Evolutionary conservation across 2,797 vertebrate genomes (phyloP).

Genomic region (Malurus leucopterus): DNA sequence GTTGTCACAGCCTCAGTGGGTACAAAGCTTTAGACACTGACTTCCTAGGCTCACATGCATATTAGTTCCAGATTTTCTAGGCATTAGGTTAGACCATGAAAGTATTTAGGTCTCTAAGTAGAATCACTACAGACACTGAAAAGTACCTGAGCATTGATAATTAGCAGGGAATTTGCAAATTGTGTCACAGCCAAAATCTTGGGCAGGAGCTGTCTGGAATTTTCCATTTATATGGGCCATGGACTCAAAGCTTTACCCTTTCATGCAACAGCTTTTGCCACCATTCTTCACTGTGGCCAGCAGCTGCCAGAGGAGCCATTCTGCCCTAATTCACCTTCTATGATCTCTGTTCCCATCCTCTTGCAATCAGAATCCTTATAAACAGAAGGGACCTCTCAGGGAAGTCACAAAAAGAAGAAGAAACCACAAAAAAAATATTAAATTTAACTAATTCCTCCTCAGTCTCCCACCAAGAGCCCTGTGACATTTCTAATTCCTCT

Average conservation of each 20-base stretch:
- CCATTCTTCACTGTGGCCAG: background rate
- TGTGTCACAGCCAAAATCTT: background rate
- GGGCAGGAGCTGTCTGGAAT: background rate
- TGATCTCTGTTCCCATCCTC: background rate
- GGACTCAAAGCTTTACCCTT: background rate
- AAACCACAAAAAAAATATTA: too few species aligned
- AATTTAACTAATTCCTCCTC: too few species aligned
- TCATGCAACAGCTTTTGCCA: background rate
- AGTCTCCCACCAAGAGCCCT: too few species aligned
- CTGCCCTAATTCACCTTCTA: background rate
- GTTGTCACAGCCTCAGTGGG: background rate
- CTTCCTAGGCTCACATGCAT: background rate
- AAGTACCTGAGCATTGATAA: background rate
- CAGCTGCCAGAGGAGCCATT: background rate
- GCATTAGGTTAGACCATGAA: background rate
- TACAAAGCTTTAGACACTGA: background rate
- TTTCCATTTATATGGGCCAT: accelerated
- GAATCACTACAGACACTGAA: background rate
- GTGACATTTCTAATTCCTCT: background rate
- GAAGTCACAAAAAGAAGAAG: too few species aligned
- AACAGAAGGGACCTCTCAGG: background rate
- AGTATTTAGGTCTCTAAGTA: background rate
- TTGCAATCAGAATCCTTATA: background rate
- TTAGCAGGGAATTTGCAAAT: background rate
- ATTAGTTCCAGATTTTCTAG: background rate